Evolutionary conservation across 2,888 invertebrate species (phyloP).

Genomic region (Thereva nobilitata): DNA sequence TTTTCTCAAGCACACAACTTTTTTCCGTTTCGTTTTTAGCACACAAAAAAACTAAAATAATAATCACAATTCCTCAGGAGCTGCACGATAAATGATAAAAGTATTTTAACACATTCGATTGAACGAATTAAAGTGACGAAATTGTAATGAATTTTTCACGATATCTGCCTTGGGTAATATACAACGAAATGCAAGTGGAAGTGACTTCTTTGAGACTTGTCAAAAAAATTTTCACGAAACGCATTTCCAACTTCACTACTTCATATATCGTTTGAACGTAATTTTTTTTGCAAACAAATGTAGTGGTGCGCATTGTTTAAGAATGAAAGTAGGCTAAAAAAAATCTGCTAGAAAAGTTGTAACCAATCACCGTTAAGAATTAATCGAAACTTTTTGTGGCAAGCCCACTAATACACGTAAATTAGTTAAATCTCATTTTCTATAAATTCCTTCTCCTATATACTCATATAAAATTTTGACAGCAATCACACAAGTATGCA

Average conservation of each 20-base stretch:
- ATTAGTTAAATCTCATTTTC: no score
- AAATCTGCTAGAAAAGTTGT: slow-evolving; percentile 28
- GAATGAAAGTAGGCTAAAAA: slow-evolving; percentile 41
- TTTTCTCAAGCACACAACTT: no score
- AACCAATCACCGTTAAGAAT: slow-evolving; percentile 32
- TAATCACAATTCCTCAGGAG: no score
- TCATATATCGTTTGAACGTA: slow-evolving; percentile 9
- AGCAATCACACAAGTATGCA: not conserved
- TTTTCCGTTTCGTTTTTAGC: no score
- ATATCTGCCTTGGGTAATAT: no score
- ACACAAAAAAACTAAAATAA: no score
- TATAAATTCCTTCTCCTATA: not conserved
- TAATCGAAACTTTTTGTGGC: slow-evolving; percentile 16
- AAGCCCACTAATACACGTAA: slow-evolving; percentile 9
- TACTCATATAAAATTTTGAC: not conserved
- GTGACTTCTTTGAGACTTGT: slow-evolving; percentile 11
- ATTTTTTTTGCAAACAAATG: slow-evolving; percentile 2
- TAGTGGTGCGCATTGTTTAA: slow-evolving; percentile 34
- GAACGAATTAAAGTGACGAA: no score
- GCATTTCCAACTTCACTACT: slow-evolving; percentile 25
- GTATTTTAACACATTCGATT: no score
- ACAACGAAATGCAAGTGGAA: no score
- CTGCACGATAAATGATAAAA: no score
- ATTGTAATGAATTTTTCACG: no score
- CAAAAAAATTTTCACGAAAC: slow-evolving; percentile 34